phyloP scores from a whole-genome alignment of 2,888 invertebrate species.

The Plebejus argus region DNA sequence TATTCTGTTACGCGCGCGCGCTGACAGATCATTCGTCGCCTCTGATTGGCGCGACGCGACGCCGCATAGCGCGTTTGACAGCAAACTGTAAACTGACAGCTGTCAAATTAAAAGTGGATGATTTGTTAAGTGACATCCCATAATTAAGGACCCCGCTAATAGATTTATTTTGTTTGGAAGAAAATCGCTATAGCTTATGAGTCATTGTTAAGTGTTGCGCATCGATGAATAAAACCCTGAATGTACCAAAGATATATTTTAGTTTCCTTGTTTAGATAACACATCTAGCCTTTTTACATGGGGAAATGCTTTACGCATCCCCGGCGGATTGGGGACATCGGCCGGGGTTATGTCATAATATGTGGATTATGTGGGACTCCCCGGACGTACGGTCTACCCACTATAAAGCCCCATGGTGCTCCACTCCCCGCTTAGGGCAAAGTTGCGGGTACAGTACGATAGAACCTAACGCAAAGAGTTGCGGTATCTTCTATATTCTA shows the following conservation, averaged over 20 bases:
- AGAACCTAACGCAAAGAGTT: too few species aligned
- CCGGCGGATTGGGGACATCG: too few species aligned
- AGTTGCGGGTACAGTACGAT: too few species aligned
- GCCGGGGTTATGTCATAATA: too few species aligned
- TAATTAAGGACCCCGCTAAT: constrained; percentile 46
- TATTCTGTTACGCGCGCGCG: constrained; percentile 37
- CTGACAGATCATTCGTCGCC: constrained; percentile 66
- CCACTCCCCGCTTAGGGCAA: too few species aligned
- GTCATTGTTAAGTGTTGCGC: background rate
- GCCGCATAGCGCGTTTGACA: constrained; percentile 59
- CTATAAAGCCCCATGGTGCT: too few species aligned
- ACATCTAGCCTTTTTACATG: too few species aligned
- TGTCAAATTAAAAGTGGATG: constrained; percentile 60
- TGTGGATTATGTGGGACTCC: too few species aligned
- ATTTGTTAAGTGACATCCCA: constrained; percentile 66
- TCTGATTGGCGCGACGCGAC: constrained; percentile 64
- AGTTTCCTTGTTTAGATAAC: background rate
- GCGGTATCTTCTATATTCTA: too few species aligned
- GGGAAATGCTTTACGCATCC: too few species aligned
- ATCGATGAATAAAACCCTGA: background rate
- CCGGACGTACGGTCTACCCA: too few species aligned
- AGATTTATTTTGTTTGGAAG: constrained; percentile 35
- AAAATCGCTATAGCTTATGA: background rate
- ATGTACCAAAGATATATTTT: background rate
- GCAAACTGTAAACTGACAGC: constrained; percentile 65